phyloP scores from a whole-genome alignment of 2,113 vertebrate genomes.

The Heterotis niloticus region DNA sequence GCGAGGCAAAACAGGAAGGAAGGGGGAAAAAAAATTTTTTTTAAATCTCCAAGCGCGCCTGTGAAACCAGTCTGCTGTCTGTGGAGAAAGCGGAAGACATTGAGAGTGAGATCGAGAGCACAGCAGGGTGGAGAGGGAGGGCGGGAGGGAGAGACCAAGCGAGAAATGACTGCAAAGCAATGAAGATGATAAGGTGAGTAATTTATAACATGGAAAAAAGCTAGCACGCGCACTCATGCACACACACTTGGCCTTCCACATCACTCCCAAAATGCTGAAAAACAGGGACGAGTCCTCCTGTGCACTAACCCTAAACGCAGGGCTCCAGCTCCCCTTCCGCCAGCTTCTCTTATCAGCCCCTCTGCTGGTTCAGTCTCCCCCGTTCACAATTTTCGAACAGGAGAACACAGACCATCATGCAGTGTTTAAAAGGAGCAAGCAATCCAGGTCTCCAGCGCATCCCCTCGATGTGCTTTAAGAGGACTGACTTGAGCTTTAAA shows the following conservation, averaged over 20 bases:
- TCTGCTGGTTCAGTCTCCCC: background rate
- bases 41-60: background rate
- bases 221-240: background rate
- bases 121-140: too few relatives aligned
- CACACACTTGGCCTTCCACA: background rate
- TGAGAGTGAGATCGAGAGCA: background rate
- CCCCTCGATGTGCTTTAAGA: background rate
- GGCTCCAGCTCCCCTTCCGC: background rate
- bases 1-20: background rate
- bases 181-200: constrained; percentile 59
- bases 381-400: background rate
- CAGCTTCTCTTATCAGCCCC: background rate
- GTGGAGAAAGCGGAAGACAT: constrained; percentile 18
- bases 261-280: constrained; percentile 22
- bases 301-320: constrained; percentile 14
- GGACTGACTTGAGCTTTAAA: background rate
- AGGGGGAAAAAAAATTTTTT: background rate
- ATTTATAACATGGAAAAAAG: constrained; percentile 28
- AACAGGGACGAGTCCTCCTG: constrained; percentile 5
- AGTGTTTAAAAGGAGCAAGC: too few relatives aligned
- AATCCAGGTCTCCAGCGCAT: background rate
- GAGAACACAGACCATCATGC: too few relatives aligned
- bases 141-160: background rate
- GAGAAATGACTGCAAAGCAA: constrained; percentile 39
- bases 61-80: background rate